Evolutionary conservation across 2,797 vertebrate species (phyloP).

Genomic region (Malurus leucopterus): DNA sequence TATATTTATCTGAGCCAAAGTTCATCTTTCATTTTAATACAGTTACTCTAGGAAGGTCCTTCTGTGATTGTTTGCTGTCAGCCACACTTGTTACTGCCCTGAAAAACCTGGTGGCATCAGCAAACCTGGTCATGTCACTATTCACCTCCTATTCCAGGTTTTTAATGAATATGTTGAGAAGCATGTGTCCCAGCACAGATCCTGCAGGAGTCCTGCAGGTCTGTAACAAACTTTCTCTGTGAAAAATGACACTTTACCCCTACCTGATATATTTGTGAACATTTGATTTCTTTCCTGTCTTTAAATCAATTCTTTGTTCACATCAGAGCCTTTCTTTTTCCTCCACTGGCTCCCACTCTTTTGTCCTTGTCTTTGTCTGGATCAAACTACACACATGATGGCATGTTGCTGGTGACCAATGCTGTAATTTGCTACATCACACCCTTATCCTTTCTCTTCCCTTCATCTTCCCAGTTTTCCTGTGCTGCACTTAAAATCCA

Average conservation of each 20-base stretch:
- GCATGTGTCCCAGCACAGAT: conserved; percentile 47
- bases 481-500: background rate
- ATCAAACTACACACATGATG: background rate
- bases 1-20: background rate
- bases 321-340: background rate
- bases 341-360: background rate
- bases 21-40: background rate
- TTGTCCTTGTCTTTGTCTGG: conserved; percentile 1
- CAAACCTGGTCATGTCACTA: background rate
- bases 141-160: conserved; percentile 52
- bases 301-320: background rate
- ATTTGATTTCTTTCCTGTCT: conserved; percentile 3
- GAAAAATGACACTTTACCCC: conserved; percentile 2
- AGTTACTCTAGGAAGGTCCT: background rate
- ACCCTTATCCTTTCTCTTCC: background rate
- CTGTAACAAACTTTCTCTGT: conserved; percentile 42
- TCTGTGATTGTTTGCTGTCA: background rate
- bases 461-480: background rate
- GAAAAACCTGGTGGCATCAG: conserved; percentile 1
- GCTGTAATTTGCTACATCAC: background rate
- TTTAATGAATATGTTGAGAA: conserved; percentile 54
- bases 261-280: background rate
- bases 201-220: conserved; percentile 54
- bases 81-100: background rate
- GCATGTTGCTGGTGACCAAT: background rate